A percentile compares a stretch with the other conserved stretches of the same genome.
Conservation (phyloP, 1,140 invertebrate species). For the Bombus confusus region DNA sequence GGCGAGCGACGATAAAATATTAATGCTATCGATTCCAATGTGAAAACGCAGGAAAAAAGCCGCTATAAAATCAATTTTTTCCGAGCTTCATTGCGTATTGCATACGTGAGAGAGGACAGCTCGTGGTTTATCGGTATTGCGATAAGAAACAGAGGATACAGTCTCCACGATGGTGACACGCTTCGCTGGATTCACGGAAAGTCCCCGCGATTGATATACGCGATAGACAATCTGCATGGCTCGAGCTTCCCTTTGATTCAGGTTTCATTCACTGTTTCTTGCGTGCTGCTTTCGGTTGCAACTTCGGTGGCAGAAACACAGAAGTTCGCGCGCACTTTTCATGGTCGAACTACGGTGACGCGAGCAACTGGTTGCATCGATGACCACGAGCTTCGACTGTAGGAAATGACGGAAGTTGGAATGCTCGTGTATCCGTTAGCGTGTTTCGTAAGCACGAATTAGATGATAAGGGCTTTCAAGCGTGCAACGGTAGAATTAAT, state of each 20-base stretch:
- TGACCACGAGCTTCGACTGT: conserved; percentile 40
- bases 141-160: not conserved
- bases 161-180: not conserved
- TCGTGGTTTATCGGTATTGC: not conserved
- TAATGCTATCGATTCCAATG: conserved; percentile 3
- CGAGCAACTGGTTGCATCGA: conserved; percentile 28
- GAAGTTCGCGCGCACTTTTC: not conserved
- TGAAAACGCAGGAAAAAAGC: not conserved
- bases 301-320: not conserved
- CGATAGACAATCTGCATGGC: not conserved
- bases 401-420: conserved; percentile 38
- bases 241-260: not conserved
- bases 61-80: not conserved
- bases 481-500: not conserved
- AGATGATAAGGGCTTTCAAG: conserved; percentile 22
- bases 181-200: not conserved
- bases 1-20: conserved; percentile 24
- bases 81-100: not conserved
- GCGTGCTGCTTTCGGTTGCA: no score
- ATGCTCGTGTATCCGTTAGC: conserved; percentile 19
- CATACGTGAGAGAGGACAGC: not conserved
- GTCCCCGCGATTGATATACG: not conserved
- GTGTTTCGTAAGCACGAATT: conserved; percentile 27
- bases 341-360: not conserved
- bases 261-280: not conserved